phyloP scores from a whole-genome alignment of 2,113 vertebrate genomes.

The Prionailurus bengalensis region DNA sequence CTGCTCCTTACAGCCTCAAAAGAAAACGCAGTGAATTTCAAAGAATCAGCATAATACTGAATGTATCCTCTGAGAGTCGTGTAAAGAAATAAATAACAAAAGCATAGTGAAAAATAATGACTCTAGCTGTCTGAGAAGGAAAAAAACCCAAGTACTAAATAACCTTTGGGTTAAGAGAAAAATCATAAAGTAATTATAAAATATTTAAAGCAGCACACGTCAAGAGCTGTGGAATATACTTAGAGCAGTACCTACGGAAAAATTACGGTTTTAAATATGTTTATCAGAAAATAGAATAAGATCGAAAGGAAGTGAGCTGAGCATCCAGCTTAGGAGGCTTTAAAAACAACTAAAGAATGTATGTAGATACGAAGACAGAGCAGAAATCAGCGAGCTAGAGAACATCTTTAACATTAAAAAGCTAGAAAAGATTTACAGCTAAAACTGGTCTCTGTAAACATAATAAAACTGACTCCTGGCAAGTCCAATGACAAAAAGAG shows the following conservation, averaged over 20 bases:
- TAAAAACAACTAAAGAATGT: neutral
- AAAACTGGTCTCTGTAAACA: neutral
- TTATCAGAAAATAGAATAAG: neutral
- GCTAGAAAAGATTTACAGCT: neutral
- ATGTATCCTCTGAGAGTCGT: rapidly evolving
- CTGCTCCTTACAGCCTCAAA: neutral
- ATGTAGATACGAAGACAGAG: neutral
- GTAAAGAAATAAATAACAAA: neutral
- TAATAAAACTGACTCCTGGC: too few species aligned
- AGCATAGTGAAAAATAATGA: neutral
- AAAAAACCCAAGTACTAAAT: neutral
- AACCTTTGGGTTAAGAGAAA: neutral
- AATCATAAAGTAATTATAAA: neutral
- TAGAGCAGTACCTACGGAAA: neutral
- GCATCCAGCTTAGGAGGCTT: neutral
- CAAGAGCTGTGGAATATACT: neutral
- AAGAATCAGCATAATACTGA: too few species aligned
- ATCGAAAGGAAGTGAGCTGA: neutral
- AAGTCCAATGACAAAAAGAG: neutral
- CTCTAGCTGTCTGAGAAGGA: neutral
- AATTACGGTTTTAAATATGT: neutral
- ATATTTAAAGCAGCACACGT: neutral
- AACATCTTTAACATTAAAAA: neutral
- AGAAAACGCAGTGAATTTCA: neutral
- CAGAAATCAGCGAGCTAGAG: neutral